A percentile compares a stretch with the other conserved stretches of the same genome.
phyloP scores from a whole-genome alignment of 2,113 vertebrate genomes.

The Chlamydotis undulata region DNA sequence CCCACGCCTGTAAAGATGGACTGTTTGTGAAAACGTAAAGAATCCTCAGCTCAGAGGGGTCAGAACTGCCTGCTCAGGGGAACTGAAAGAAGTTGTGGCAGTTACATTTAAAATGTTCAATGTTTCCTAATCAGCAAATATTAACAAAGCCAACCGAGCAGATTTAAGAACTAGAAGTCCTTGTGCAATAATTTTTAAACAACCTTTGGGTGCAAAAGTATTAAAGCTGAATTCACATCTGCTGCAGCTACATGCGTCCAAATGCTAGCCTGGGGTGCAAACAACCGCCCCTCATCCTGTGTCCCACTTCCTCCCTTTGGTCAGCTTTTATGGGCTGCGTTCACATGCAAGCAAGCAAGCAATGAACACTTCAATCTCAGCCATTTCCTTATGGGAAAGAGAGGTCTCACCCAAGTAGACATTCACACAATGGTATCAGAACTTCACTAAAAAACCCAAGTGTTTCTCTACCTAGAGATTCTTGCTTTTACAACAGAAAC shows the following conservation, averaged over 20 bases:
- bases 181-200: neutral
- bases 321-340: neutral
- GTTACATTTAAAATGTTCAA: neutral
- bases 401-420: neutral
- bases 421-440: neutral
- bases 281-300: neutral
- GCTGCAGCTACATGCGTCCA: neutral
- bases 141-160: neutral
- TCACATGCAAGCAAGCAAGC: neutral
- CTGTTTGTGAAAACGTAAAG: neutral
- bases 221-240: neutral
- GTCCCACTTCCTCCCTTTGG: neutral
- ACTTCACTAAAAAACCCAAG: neutral
- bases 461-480: neutral
- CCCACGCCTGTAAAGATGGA: neutral
- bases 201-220: neutral
- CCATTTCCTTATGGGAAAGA: neutral
- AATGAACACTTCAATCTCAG: neutral
- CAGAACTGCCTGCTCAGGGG: neutral
- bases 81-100: neutral
- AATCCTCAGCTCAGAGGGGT: neutral
- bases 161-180: neutral
- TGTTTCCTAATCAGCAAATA: neutral
- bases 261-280: neutral
- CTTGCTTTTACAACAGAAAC: neutral